Evolutionary conservation across 2,113 vertebrate species (phyloP).

Genomic region (Grammomys surdaster): DNA sequence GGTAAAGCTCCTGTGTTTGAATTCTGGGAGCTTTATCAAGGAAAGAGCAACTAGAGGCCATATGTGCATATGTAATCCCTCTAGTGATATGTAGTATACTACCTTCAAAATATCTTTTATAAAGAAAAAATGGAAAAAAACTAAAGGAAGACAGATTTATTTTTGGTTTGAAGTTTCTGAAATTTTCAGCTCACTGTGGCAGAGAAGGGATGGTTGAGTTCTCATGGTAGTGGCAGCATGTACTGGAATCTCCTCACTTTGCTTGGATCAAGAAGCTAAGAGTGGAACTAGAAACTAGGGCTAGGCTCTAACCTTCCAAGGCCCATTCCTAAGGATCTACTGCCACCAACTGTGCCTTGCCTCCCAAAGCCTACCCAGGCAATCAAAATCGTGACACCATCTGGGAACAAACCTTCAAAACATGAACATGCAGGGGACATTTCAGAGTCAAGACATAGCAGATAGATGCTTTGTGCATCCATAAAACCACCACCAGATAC

Average conservation of each 20-base stretch:
- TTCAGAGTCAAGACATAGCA: not conserved
- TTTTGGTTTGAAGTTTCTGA: not conserved
- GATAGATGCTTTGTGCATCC: not conserved
- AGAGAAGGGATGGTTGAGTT: not conserved
- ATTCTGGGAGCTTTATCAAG: not conserved
- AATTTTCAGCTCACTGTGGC: not conserved
- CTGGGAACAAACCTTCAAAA: not conserved
- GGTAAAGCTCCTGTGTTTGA: not conserved
- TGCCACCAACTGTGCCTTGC: too few species aligned
- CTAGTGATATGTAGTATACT: not conserved
- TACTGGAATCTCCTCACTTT: not conserved
- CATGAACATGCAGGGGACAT: not conserved
- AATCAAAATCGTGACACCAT: not conserved
- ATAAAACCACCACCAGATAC: not conserved
- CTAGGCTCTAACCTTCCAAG: too few species aligned
- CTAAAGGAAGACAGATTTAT: not conserved
- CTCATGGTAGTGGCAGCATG: not conserved
- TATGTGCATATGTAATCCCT: rapidly evolving
- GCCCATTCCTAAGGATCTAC: too few species aligned
- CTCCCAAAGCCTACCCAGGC: not conserved
- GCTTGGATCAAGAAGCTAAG: not conserved
- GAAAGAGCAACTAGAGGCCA: not conserved
- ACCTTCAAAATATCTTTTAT: not conserved
- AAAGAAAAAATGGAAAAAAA: too few species aligned
- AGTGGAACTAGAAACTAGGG: not conserved